Evolutionary conservation across 1,140 invertebrate species (phyloP).

Genomic region (Atta colombica): DNA sequence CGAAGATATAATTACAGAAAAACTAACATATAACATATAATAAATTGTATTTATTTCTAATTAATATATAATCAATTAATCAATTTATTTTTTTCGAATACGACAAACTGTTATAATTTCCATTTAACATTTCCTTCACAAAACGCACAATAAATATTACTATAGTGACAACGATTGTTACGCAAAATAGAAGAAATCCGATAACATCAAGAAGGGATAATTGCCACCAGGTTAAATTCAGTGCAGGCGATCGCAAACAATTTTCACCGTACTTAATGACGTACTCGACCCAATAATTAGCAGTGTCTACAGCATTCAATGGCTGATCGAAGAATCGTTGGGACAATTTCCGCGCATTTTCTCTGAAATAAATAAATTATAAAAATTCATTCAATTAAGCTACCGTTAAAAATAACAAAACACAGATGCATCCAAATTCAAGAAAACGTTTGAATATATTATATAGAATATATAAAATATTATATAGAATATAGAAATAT

Average conservation of each 20-base stretch:
- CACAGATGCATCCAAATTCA: not conserved
- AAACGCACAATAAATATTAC: not conserved
- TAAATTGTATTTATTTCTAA: not conserved
- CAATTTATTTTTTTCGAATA: conserved; percentile 19
- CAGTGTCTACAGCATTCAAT: conserved; percentile 86
- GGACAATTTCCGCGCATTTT: conserved; percentile 70
- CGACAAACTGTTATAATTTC: not conserved
- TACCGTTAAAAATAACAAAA: not conserved
- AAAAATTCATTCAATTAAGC: not conserved
- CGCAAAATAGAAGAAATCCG: conserved; percentile 21
- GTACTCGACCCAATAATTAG: conserved; percentile 88
- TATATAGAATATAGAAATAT: no score
- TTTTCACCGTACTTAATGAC: conserved; percentile 86
- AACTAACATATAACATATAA: not conserved
- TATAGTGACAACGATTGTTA: not conserved
- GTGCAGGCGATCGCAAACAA: conserved; percentile 82
- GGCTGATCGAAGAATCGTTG: conserved; percentile 81
- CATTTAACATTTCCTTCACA: not conserved
- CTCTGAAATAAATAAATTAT: conserved; percentile 60
- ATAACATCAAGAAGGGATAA: conserved; percentile 84
- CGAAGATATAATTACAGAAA: not conserved
- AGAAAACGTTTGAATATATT: not conserved
- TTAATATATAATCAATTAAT: conserved; percentile 2
- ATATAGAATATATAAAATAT: no score
- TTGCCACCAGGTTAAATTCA: conserved; percentile 85